phyloP scores from a whole-genome alignment of 2,113 vertebrate species.

The Catharus minimus region DNA sequence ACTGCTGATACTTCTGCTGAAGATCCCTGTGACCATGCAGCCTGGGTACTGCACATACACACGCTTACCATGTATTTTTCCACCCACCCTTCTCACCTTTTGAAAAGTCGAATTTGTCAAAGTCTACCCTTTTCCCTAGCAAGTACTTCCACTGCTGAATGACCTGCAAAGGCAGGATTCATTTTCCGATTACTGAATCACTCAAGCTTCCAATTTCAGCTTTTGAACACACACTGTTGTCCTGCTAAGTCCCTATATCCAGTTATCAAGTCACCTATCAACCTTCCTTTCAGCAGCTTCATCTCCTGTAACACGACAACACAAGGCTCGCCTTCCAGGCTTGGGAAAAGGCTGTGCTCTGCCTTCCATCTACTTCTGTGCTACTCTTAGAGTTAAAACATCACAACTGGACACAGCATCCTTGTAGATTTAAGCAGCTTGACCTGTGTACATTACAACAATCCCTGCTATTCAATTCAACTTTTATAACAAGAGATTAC shows the following conservation, averaged over 20 bases:
- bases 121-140: background rate
- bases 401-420: background rate
- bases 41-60: background rate
- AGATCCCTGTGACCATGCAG: background rate
- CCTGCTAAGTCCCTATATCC: constrained; percentile 6
- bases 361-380: background rate
- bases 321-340: constrained; percentile 9
- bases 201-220: constrained; percentile 52
- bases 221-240: constrained; percentile 8
- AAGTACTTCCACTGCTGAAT: background rate
- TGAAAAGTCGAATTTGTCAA: background rate
- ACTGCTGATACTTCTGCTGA: background rate
- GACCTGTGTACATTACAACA: background rate
- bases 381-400: background rate
- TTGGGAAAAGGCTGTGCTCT: background rate
- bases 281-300: constrained; percentile 42
- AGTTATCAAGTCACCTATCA: constrained; percentile 44
- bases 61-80: background rate
- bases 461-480: background rate
- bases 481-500: background rate
- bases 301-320: constrained; percentile 30
- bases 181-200: constrained; percentile 19
- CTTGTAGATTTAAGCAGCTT: background rate
- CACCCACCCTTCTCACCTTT: background rate
- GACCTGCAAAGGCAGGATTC: constrained; percentile 41